phyloP scores from a whole-genome alignment of 2,797 vertebrate species.

The Poeciliopsis turneri region DNA sequence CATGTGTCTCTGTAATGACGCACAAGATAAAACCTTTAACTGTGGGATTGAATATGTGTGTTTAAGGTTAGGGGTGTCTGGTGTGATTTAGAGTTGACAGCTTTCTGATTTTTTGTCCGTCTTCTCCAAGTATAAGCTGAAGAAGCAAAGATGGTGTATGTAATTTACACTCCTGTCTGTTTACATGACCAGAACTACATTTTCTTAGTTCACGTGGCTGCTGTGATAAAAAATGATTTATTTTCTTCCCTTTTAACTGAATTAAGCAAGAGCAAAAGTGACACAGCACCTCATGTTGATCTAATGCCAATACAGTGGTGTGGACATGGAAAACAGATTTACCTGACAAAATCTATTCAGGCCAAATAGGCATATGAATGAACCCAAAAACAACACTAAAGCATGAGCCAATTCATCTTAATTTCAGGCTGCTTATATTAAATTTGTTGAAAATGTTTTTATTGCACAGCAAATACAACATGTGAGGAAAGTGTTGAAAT shows the following conservation, averaged over 20 bases:
- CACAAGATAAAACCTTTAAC: slow-evolving; percentile 39
- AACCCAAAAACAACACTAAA: neutral
- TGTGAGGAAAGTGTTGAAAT: neutral
- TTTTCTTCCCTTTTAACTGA: slow-evolving; percentile 59
- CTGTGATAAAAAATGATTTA: slow-evolving; percentile 63
- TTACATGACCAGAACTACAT: slow-evolving; percentile 21
- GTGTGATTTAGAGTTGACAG: slow-evolving; percentile 7
- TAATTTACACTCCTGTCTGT: neutral
- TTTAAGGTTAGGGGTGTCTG: slow-evolving; percentile 23
- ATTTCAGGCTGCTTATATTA: neutral
- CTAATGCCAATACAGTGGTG: slow-evolving; percentile 40
- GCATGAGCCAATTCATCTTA: neutral
- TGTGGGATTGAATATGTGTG: slow-evolving; percentile 35
- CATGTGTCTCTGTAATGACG: slow-evolving; percentile 1
- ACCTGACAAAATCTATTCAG: slow-evolving; percentile 60
- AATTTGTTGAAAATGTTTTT: neutral
- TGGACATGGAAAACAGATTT: slow-evolving; percentile 59
- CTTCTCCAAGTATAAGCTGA: neutral
- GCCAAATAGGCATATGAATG: slow-evolving; percentile 10
- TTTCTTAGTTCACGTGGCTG: slow-evolving; percentile 33
- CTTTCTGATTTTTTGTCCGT: slow-evolving; percentile 1
- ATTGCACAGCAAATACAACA: neutral
- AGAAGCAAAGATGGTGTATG: neutral
- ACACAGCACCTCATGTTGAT: slow-evolving; percentile 44
- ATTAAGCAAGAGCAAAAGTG: slow-evolving; percentile 54